Base-by-base conservation (phyloP, 2,888 invertebrate species). In the Arrhopalites spinosus region DNA sequence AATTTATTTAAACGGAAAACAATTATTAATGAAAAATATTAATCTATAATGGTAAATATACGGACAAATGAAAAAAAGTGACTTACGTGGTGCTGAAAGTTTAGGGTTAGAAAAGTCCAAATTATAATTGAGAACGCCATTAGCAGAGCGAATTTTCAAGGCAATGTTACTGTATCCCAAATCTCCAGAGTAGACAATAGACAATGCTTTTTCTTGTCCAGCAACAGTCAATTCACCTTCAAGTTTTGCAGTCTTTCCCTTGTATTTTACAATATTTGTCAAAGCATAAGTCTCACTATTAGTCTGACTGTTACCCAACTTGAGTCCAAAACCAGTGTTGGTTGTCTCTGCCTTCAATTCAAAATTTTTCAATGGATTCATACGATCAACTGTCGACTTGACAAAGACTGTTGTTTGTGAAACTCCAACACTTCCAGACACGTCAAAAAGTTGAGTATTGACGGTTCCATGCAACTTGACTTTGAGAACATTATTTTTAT, bases 361-460 rank as follows among this genome's bases (percentile, higher is more conserved):
- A 47, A 61, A 63, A 15, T 23, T 23, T 30, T 64, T 61, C 27
- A 72, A 43, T n/a, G 72, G 72, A 27, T 72, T 64, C 2, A 29
- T 47, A 11, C 47, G 36, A 23, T 72, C 61, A 5, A 72, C 63
- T 0, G 45, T 61, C 63, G 30, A 59, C 56, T 8, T 27, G 8
- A 36, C 5, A n/a, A 53, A 2, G n/a, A 56, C 36, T 25, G 53
- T 56, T 8, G 23, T 27, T 23, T 30, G 30, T 1, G n/a, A 23
- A 5, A 50, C 36, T 29, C 17, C 11, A 30, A 70, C 1, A 1
- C 8, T n/a, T 11, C 56, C 70, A 8, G 53, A 53, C n/a, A 72
- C 72, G 29, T 72, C 30, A 2, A 72, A 43, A 13, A 61, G 27
- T 27, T 72, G 23, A n/a, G 47, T 11, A 20, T 64, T 72, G 45